Evolutionary conservation across 2,888 invertebrate species (phyloP).

Genomic region (Pandemis cinnamomeana): DNA sequence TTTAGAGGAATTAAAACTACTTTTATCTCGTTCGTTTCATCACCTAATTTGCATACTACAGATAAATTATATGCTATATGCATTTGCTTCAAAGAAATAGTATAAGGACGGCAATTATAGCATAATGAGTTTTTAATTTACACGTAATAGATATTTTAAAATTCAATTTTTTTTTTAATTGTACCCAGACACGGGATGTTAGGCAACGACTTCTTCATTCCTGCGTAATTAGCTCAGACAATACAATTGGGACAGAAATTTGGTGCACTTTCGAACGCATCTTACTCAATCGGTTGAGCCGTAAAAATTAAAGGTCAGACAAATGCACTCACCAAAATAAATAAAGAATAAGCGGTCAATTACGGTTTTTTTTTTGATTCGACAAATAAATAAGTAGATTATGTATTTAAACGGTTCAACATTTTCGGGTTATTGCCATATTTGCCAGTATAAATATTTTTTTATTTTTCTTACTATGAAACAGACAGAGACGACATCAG

Average conservation of each 20-base stretch:
- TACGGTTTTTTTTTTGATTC: no score
- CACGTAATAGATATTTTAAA: background rate
- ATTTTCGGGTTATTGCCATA: no score
- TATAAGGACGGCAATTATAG: background rate
- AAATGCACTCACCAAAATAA: slow-evolving; percentile 6
- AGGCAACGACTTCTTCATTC: slow-evolving; percentile 8
- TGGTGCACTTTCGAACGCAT: slow-evolving; percentile 19
- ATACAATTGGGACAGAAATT: slow-evolving; percentile 18
- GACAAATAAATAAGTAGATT: no score
- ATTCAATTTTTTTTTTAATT: background rate
- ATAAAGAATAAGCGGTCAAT: background rate
- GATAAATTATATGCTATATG: background rate
- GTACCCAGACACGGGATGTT: slow-evolving; percentile 13
- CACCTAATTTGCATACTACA: slow-evolving; percentile 25
- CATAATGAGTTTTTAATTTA: background rate
- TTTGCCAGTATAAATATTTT: no score
- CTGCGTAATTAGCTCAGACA: slow-evolving; percentile 5
- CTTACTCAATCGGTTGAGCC: slow-evolving; percentile 18
- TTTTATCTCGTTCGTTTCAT: slow-evolving; percentile 26
- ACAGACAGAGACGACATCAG: no score
- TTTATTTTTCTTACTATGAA: no score
- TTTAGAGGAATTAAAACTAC: slow-evolving; percentile 5
- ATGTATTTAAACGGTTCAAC: no score
- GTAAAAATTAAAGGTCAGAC: slow-evolving; percentile 21
- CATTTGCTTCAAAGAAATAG: slow-evolving; percentile 2